These are phyloP conservation scores for Rhagophthalmus giganteus DNA, from an alignment of 2,888 invertebrate species.

Conservation along the genomic window DNA sequence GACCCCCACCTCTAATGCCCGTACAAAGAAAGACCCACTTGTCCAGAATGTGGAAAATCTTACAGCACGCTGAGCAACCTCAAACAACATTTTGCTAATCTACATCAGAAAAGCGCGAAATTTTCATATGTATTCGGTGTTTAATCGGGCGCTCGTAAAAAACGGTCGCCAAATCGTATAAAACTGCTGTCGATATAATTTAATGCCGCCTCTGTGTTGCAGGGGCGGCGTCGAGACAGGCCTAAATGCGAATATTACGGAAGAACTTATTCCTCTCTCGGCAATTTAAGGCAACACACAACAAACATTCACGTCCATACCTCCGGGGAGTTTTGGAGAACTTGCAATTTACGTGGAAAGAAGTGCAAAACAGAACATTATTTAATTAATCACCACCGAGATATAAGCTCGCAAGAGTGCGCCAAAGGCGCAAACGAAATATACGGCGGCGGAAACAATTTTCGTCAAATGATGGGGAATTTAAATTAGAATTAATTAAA, in stretches of 20 bases:
- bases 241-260: conserved; percentile 73
- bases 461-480: conserved; percentile 25
- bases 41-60: conserved; percentile 46
- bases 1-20: conserved; percentile 2
- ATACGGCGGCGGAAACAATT: conserved; percentile 25
- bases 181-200: conserved; percentile 47
- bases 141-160: too few relatives aligned
- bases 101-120: conserved; percentile 55
- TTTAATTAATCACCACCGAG: conserved; percentile 75
- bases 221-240: conserved; percentile 64
- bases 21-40: conserved; percentile 38
- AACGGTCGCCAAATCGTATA: conserved; percentile 58
- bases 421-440: conserved; percentile 63
- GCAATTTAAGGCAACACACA: conserved; percentile 76
- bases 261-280: conserved; percentile 71
- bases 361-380: conserved; percentile 77
- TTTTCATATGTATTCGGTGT: conserved; percentile 54
- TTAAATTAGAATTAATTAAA: conserved; percentile 25
- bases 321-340: conserved; percentile 71
- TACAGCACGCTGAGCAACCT: conserved; percentile 55
- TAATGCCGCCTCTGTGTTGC: conserved; percentile 66
- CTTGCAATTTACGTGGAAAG: conserved; percentile 74
- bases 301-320: conserved; percentile 75
- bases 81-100: conserved; percentile 59
- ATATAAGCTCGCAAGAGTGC: conserved; percentile 74